Evolutionary conservation across 37 sponge, comb jelly and placozoan species (phyloP), one percentile per base, ranked within the genome.

Genomic region (Hexactinellida sp.): DNA sequence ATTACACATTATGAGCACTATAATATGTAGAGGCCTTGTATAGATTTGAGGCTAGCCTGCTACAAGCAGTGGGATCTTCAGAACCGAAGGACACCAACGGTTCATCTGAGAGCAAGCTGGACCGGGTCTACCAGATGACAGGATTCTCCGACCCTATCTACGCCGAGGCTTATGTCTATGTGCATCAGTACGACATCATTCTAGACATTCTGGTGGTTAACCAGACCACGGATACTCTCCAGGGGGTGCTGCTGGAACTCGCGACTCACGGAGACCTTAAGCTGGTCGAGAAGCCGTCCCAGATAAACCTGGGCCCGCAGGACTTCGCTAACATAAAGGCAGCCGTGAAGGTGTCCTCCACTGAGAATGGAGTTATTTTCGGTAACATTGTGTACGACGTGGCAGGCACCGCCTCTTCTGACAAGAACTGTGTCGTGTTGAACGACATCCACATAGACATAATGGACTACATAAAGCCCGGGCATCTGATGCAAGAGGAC

Each of bases 381-480:
- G 99, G 99, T 39, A 99, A 99, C 54, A 99, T 99, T 52, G 97
- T 99, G 82, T 99, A 99, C 55, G 99, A 99, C 88, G 94, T 99
- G 32, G 89, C 92, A 55, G 96, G 99, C 0, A 63, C 76, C 13
- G 91, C 91, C 0, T 89, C 92, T 1, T 84, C 92, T 9, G 99
- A 99, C 85, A 90, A 94, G 36, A 99, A 92, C 88, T 94, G 94
- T 91, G 99, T 99, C 9, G 94, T 99, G 19, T 90, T 99, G 25
- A 99, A 94, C 84, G 96, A 99, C 82, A 94, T 99, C 51, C 99
- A 95, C 84, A 96, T 99, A 84, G 99, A 99, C 87, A 94, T 99
- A 86, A 99, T 99, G 96, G 99, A 99, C 91, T 99, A 99, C 89
- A 99, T 99, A 82, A 87, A 89, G 55, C 99, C 99, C 9, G 99